Evolutionary conservation across 2,888 invertebrate genomes (phyloP).

Genomic region (Drosophila crucigera): DNA sequence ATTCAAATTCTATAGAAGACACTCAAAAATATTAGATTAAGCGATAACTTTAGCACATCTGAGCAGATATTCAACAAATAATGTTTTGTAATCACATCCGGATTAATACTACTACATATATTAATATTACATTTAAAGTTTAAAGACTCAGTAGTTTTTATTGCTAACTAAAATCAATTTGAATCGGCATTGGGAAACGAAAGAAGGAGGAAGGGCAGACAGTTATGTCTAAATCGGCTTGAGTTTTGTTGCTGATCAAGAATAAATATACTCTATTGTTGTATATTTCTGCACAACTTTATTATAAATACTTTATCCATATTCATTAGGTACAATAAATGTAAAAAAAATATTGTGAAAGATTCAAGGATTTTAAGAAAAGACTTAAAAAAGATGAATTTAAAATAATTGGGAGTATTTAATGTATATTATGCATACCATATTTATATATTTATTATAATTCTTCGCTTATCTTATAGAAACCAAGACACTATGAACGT

Average conservation of each 20-base stretch:
- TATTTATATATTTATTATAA: neutral
- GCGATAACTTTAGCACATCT: neutral
- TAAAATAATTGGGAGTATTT: neutral
- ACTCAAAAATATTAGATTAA: neutral
- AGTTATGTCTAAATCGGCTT: neutral
- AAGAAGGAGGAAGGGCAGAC: neutral
- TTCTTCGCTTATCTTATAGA: conserved; percentile 9
- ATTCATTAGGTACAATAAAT: too few relatives aligned
- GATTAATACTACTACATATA: neutral
- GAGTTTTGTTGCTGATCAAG: neutral
- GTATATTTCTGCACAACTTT: neutral
- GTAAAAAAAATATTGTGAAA: too few relatives aligned
- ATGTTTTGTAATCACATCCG: neutral
- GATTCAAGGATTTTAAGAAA: too few relatives aligned
- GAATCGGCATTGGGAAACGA: neutral
- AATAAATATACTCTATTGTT: neutral
- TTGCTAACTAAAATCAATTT: neutral
- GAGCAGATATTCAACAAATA: neutral
- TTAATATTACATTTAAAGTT: neutral
- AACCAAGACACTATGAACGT: conserved; percentile 41
- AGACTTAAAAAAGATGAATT: neutral
- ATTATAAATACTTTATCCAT: too few relatives aligned
- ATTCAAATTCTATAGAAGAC: neutral
- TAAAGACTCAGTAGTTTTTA: neutral
- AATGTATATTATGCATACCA: neutral